Conservation (phyloP, 2,113 vertebrate species). For the Vombatus ursinus region DNA sequence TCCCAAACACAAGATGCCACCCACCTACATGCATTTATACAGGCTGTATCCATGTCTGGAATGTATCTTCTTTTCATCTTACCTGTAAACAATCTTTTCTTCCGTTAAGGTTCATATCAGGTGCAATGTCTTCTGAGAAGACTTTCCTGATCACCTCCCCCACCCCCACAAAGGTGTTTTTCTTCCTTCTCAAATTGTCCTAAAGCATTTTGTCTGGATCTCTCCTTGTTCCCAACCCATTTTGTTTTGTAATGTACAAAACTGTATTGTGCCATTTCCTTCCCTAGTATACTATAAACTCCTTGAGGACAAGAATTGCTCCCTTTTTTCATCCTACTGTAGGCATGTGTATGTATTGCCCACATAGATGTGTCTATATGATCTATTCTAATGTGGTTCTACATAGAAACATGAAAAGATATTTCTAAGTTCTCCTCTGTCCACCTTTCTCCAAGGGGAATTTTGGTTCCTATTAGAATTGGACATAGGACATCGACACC, state of each 20-base stretch:
- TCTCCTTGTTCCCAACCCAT: not conserved
- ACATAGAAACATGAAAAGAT: not conserved
- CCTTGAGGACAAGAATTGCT: not conserved
- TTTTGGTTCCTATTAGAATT: not conserved
- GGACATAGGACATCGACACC: not conserved
- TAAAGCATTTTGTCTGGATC: not conserved
- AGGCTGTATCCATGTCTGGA: not conserved
- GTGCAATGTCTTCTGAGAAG: not conserved
- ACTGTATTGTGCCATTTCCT: not conserved
- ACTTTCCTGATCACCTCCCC: not conserved
- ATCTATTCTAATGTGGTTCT: not conserved
- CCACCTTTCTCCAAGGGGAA: not conserved
- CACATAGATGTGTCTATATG: not conserved
- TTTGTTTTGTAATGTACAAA: not conserved
- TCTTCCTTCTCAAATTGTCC: not conserved
- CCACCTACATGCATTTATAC: not conserved
- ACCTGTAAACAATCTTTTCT: not conserved
- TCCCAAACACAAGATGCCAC: not conserved
- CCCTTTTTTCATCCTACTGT: not conserved
- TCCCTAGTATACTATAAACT: not conserved
- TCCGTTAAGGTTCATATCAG: not conserved
- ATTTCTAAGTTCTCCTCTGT: not conserved
- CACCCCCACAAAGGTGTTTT: not conserved
- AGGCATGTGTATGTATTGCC: not conserved
- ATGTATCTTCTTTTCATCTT: not conserved